phyloP scores from a whole-genome alignment of 1,140 invertebrate genomes.

The Brachionus rotundiformis region DNA sequence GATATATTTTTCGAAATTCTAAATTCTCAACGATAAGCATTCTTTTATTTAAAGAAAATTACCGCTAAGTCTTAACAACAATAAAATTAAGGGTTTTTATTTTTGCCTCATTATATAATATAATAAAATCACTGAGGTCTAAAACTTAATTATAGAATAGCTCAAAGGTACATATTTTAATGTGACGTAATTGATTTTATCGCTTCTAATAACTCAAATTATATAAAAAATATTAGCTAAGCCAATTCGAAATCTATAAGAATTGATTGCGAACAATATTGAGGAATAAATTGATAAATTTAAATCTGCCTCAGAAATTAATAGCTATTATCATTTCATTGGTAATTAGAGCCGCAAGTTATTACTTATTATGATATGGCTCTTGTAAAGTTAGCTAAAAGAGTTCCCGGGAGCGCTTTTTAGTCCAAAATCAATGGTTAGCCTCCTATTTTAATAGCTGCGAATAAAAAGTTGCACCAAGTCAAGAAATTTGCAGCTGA shows the following conservation, averaged over 20 bases:
- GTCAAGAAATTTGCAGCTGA: background rate
- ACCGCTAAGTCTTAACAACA: background rate
- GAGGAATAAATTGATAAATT: background rate
- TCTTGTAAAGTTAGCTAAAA: background rate
- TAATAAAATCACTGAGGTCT: background rate
- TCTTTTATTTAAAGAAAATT: background rate
- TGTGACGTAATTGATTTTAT: slow-evolving; percentile 9
- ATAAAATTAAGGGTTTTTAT: background rate
- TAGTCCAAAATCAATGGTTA: background rate
- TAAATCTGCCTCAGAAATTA: background rate
- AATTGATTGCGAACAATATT: background rate
- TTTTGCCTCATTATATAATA: background rate
- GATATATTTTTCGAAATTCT: background rate
- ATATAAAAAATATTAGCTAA: background rate
- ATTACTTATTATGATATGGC: background rate
- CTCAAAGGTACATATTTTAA: background rate
- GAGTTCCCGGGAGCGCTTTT: background rate
- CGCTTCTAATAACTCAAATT: background rate
- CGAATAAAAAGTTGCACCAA: background rate
- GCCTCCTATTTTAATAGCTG: background rate
- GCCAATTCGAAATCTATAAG: background rate
- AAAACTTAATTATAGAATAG: background rate
- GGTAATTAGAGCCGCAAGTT: background rate
- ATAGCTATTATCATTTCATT: background rate
- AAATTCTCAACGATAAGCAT: background rate